Conservation (phyloP, 2,888 invertebrate species). For the Arrhopalites spinosus region DNA sequence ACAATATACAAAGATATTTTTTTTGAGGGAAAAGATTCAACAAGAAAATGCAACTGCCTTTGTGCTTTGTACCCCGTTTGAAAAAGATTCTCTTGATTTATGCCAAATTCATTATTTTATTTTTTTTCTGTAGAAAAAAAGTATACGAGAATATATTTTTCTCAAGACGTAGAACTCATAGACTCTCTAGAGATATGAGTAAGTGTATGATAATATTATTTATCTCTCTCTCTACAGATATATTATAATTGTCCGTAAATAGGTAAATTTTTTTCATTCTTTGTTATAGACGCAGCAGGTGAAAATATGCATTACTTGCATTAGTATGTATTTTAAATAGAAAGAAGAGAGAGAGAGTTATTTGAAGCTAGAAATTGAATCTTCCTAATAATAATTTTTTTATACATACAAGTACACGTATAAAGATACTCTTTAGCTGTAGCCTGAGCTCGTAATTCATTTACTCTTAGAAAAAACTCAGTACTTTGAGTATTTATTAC, state of each 20-base stretch:
- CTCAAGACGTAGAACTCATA: too few relatives aligned
- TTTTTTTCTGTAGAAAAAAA: slow-evolving; percentile 10
- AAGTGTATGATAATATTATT: slow-evolving; percentile 1
- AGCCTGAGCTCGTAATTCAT: slow-evolving; percentile 25
- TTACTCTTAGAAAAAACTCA: background rate
- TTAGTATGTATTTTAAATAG: background rate
- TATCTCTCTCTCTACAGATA: slow-evolving; percentile 24
- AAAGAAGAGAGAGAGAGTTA: background rate
- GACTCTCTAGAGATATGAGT: too few relatives aligned
- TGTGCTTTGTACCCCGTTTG: too few relatives aligned
- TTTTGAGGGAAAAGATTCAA: background rate
- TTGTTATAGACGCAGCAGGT: background rate
- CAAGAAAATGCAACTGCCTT: slow-evolving; percentile 3
- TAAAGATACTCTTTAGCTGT: background rate
- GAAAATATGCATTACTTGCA: background rate
- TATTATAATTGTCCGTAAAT: slow-evolving; percentile 33
- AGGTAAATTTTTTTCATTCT: slow-evolving; percentile 14
- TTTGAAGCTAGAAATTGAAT: background rate
- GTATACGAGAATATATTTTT: too few relatives aligned
- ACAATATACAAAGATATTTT: background rate
- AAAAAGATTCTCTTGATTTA: slow-evolving; percentile 14
- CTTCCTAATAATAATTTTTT: background rate
- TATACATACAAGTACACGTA: background rate
- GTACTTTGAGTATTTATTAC: slow-evolving; percentile 27
- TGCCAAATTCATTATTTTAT: slow-evolving; percentile 28